phyloP scores from a whole-genome alignment of 1,140 invertebrate species.

The Trichonephila clavipes region DNA sequence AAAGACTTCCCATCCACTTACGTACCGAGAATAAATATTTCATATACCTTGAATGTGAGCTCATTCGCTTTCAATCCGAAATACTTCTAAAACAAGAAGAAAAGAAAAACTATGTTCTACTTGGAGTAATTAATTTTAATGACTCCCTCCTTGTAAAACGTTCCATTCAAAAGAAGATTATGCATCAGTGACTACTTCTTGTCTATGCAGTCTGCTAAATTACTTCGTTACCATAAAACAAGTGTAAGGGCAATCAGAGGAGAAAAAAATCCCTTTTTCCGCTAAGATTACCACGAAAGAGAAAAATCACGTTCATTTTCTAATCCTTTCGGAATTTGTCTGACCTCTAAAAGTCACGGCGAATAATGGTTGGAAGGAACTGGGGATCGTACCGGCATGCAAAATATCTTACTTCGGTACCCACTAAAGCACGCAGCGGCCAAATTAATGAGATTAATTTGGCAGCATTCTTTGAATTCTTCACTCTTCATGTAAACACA shows the following conservation, averaged over 20 bases:
- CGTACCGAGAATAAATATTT: too few species aligned
- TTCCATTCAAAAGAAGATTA: slow-evolving; percentile 6
- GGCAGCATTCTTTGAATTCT: slow-evolving; percentile 45
- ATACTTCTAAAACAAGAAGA: not conserved
- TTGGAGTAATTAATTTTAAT: slow-evolving; percentile 23
- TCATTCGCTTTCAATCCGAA: too few species aligned
- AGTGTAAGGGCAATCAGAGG: not conserved
- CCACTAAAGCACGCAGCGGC: slow-evolving; percentile 39
- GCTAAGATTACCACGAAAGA: slow-evolving; percentile 8
- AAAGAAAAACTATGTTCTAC: not conserved
- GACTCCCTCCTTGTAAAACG: not conserved
- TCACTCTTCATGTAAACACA: not conserved
- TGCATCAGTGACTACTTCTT: not conserved
- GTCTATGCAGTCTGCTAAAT: not conserved
- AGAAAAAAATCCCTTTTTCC: not conserved
- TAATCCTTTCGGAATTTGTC: not conserved
- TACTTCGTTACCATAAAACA: not conserved
- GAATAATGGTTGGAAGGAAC: slow-evolving; percentile 32
- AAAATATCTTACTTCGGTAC: slow-evolving; percentile 5
- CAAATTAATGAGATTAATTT: slow-evolving; percentile 51
- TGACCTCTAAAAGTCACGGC: slow-evolving; percentile 17
- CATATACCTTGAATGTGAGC: too few species aligned
- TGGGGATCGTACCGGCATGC: not conserved
- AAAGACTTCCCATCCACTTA: too few species aligned
- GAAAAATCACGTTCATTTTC: slow-evolving; percentile 37